phyloP scores from a whole-genome alignment of 2,888 invertebrate genomes.

The Tachina fera region DNA sequence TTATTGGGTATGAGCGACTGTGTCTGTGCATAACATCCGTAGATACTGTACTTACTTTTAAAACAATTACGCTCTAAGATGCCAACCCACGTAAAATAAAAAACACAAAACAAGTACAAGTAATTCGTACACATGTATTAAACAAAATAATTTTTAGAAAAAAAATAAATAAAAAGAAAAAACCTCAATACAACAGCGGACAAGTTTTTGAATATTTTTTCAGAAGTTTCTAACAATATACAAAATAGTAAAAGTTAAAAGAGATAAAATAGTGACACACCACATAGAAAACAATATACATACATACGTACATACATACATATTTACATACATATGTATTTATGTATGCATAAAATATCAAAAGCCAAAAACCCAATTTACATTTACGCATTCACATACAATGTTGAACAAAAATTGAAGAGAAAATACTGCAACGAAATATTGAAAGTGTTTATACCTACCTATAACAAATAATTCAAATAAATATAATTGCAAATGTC shows the following conservation, averaged over 20 bases:
- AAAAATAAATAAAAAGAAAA: constrained; percentile 2
- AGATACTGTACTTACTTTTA: constrained; percentile 46
- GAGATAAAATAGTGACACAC: constrained; percentile 63
- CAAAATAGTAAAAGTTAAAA: constrained; percentile 47
- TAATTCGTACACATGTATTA: constrained; percentile 56
- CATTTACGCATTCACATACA: constrained; percentile 33
- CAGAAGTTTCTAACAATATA: constrained; percentile 55
- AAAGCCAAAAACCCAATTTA: constrained; percentile 10
- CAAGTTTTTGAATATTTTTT: constrained; percentile 60
- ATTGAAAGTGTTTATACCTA: no score
- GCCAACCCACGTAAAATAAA: constrained; percentile 61
- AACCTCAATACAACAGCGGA: constrained; percentile 45
- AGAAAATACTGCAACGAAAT: background rate
- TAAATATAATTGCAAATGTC: no score
- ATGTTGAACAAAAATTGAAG: background rate
- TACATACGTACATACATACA: background rate
- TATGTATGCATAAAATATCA: background rate
- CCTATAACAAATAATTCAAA: no score
- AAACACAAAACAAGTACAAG: constrained; percentile 49
- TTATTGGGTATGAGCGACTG: background rate
- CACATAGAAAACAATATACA: constrained; percentile 16
- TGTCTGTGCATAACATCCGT: constrained; percentile 7
- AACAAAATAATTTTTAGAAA: constrained; percentile 33
- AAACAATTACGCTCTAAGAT: constrained; percentile 64
- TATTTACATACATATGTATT: background rate